phyloP scores from a whole-genome alignment of 2,888 invertebrate genomes.

The Notocelia uddmanniana region DNA sequence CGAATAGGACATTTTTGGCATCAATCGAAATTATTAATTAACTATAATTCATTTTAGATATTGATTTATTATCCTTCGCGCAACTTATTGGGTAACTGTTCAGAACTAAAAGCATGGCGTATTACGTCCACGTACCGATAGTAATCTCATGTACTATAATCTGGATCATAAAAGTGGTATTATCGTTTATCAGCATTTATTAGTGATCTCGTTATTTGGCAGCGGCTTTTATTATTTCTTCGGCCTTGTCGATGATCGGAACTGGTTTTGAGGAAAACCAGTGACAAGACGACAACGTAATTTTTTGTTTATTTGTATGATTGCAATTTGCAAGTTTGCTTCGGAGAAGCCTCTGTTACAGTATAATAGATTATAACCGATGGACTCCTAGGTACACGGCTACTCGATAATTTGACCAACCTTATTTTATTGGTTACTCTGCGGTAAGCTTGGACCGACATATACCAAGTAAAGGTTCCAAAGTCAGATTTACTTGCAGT shows the following conservation, averaged over 20 bases:
- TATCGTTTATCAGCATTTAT: conserved; percentile 38
- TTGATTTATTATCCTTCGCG: not conserved
- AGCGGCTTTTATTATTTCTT: conserved; percentile 18
- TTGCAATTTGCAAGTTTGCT: not conserved
- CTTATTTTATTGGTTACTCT: not conserved
- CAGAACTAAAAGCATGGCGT: not conserved
- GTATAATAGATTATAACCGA: no score
- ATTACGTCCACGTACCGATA: conserved; percentile 3
- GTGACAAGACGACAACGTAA: not conserved
- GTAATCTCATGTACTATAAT: conserved; percentile 23
- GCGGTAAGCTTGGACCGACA: no score
- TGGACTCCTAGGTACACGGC: not conserved
- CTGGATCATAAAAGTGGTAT: conserved; percentile 30
- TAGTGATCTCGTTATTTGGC: conserved; percentile 24
- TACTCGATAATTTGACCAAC: not conserved
- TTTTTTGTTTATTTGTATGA: conserved; percentile 9
- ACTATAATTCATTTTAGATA: not conserved
- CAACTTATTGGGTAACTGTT: not conserved
- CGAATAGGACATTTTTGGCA: no score
- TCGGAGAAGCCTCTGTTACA: not conserved
- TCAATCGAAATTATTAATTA: no score
- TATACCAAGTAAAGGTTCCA: no score
- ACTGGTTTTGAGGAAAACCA: conserved; percentile 21
- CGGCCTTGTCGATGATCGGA: conserved; percentile 27
- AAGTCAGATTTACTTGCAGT: no score